A percentile compares a stretch with the other conserved stretches of the same genome.
Conservation (phyloP, 1,140 invertebrate species). For the Zaprionus nigranus region DNA sequence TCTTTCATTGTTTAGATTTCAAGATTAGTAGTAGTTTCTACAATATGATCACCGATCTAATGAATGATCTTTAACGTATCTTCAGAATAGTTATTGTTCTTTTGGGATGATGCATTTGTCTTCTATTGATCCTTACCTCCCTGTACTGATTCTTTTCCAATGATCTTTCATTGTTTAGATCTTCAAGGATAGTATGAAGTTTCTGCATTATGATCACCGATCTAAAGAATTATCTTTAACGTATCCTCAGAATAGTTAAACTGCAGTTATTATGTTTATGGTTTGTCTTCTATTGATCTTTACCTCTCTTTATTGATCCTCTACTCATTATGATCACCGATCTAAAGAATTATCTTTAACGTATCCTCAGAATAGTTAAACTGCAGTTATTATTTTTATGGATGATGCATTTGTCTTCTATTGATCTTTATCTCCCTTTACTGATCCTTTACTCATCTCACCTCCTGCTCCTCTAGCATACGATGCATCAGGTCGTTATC, state of each 20-base stretch:
- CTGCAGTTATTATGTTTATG: too few relatives aligned
- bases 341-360: too few relatives aligned
- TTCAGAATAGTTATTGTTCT: too few relatives aligned
- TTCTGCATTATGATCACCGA: not conserved
- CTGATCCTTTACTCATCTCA: not conserved
- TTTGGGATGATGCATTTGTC: not conserved
- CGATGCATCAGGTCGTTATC: conserved; percentile 93
- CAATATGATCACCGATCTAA: not conserved
- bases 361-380: too few relatives aligned
- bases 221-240: not conserved
- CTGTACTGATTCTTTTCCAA: not conserved
- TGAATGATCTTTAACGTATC: too few relatives aligned
- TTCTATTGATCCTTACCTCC: not conserved
- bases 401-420: not conserved
- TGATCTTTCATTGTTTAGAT: too few relatives aligned
- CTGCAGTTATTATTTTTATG: too few relatives aligned
- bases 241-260: too few relatives aligned
- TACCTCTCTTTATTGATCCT: not conserved
- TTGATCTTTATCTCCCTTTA: not conserved
- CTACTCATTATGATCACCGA: too few relatives aligned
- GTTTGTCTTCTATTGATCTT: not conserved
- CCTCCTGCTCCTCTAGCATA: conserved; percentile 86
- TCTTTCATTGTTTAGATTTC: too few relatives aligned
- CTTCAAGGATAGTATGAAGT: too few relatives aligned
- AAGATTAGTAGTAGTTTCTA: too few relatives aligned